Conservation (phyloP, 2,888 invertebrate species). For the Terebella lapidaria region DNA sequence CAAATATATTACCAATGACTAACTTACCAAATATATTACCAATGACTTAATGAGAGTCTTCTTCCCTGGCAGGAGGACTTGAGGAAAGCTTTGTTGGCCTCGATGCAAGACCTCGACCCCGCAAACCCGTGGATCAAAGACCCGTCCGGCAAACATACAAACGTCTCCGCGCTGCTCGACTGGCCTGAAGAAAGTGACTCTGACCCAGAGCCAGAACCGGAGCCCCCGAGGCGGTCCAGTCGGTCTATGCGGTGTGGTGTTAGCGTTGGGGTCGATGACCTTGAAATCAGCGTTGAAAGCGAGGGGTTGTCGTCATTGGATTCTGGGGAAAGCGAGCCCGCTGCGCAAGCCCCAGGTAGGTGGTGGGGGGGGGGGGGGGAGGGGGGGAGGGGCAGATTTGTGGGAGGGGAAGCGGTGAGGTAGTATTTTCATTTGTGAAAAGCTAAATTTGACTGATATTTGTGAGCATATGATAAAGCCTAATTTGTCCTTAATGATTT, state of each 20-base stretch:
- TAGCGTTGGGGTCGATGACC: too few relatives aligned
- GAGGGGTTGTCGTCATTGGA: too few relatives aligned
- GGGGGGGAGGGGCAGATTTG: neutral
- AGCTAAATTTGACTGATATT: too few relatives aligned
- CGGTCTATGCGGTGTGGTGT: too few relatives aligned
- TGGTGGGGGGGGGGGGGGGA: conserved; percentile 6
- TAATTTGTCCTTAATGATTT: too few relatives aligned
- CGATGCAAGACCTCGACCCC: conserved; percentile 55
- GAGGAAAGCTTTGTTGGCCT: conserved; percentile 47
- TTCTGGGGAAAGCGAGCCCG: neutral
- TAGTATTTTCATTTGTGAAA: too few relatives aligned
- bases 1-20: too few relatives aligned
- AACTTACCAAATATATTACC: too few relatives aligned
- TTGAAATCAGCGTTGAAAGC: too few relatives aligned
- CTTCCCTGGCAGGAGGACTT: conserved; percentile 42
- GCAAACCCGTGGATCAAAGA: conserved; percentile 59
- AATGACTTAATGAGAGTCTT: neutral
- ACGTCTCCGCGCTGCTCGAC: conserved; percentile 58
- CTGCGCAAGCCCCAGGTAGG: neutral
- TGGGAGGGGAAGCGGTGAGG: conserved; percentile 2
- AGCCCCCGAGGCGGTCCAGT: too few relatives aligned
- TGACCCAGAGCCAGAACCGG: neutral
- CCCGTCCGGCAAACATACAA: conserved; percentile 57
- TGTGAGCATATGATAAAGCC: too few relatives aligned
- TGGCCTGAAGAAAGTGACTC: conserved; percentile 62